Percentiles rank a stretch among this genome's conserved stretches.
Conservation (phyloP, 2,113 vertebrate genomes). For the Brevimyrus niger region DNA sequence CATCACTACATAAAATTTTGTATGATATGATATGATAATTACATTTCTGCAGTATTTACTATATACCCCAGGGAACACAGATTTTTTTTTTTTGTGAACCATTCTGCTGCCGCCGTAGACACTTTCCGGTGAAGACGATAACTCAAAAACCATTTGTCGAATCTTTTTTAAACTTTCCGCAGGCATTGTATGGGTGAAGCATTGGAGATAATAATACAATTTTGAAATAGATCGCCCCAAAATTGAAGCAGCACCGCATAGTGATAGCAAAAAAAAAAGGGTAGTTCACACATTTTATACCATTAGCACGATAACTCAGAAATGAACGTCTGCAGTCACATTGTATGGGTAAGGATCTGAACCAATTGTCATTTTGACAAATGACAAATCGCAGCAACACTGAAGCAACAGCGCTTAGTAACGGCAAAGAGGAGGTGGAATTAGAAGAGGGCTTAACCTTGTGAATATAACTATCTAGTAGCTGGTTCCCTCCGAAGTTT, state of each 20-base stretch:
- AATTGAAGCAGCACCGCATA: background rate
- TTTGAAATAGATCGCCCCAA: background rate
- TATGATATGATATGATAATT: background rate
- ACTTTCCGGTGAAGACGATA: background rate
- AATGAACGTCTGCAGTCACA: no score
- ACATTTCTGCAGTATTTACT: background rate
- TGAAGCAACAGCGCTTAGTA: no score
- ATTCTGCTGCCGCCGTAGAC: background rate
- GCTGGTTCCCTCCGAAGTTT: no score
- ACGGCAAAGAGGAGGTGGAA: no score
- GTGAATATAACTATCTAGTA: no score
- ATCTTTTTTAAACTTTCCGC: background rate
- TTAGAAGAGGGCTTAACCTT: no score
- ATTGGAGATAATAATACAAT: background rate
- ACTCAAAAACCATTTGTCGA: background rate
- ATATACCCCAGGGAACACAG: background rate
- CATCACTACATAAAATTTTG: background rate
- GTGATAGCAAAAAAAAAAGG: background rate
- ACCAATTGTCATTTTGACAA: no score
- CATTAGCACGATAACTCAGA: no score
- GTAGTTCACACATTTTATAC: background rate
- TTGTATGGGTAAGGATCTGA: background rate
- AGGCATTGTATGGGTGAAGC: background rate
- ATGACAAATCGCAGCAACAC: no score
- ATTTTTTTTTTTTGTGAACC: background rate